phyloP scores from a whole-genome alignment of 2,797 vertebrate genomes.

The Falco peregrinus region DNA sequence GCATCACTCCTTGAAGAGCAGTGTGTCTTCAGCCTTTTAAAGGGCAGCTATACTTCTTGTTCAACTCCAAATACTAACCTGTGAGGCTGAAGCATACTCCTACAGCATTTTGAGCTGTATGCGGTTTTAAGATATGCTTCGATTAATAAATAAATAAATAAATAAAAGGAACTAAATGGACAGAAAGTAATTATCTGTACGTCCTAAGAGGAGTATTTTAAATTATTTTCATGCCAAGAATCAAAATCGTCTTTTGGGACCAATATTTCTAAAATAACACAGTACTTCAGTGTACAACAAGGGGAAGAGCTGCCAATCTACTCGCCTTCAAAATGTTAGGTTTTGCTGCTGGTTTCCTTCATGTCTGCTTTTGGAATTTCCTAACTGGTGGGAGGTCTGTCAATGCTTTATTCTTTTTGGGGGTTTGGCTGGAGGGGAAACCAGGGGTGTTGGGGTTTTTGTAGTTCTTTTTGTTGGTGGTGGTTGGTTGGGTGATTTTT shows the following conservation, averaged over 20 bases:
- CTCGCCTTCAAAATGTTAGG: neutral
- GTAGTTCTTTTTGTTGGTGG: neutral
- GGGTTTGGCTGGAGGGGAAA: neutral
- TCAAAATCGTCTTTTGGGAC: neutral
- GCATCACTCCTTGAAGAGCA: neutral
- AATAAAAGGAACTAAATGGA: neutral
- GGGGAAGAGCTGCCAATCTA: neutral
- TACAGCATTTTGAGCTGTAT: neutral
- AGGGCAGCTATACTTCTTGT: neutral
- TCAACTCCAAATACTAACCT: neutral
- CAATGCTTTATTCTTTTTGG: neutral
- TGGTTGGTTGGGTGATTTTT: neutral
- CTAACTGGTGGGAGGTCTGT: neutral
- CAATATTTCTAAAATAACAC: neutral
- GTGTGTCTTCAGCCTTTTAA: neutral
- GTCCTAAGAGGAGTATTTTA: conserved; percentile 16
- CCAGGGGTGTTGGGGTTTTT: neutral
- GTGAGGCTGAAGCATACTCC: neutral
- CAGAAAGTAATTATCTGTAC: neutral
- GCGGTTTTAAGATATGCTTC: neutral
- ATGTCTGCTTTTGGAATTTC: neutral
- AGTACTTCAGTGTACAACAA: neutral
- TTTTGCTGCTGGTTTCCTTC: neutral
- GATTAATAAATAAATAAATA: neutral
- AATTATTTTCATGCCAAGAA: conserved; percentile 18